Conservation (phyloP, 1,140 invertebrate species). For the Drosophila saltans region DNA sequence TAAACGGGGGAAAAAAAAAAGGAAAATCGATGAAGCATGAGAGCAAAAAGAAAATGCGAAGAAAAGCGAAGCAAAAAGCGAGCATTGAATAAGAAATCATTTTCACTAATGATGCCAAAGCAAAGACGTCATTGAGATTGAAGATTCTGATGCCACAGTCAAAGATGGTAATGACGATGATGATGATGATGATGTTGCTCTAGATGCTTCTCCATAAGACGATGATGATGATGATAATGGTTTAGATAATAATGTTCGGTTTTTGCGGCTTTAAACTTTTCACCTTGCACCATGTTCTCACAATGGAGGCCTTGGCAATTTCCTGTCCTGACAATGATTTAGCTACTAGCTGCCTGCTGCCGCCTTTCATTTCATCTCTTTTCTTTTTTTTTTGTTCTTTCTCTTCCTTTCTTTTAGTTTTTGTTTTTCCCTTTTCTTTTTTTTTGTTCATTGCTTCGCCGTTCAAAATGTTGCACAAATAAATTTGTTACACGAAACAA, state of each 20-base stretch:
- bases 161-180: constrained; percentile 19
- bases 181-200: constrained; percentile 21
- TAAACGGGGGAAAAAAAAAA: constrained; percentile 22
- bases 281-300: constrained; percentile 16
- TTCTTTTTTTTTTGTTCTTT: constrained; percentile 1
- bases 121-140: constrained; percentile 44
- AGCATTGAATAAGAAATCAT: constrained; percentile 65
- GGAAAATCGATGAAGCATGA: constrained; percentile 62
- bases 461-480: constrained; percentile 40
- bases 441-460: not conserved
- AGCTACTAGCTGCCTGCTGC: constrained; percentile 20
- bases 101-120: constrained; percentile 55
- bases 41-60: constrained; percentile 33
- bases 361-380: not conserved
- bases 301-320: constrained; percentile 32
- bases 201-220: not conserved
- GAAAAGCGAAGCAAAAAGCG: constrained; percentile 23
- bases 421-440: not conserved
- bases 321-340: constrained; percentile 47
- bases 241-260: constrained; percentile 18
- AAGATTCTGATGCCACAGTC: constrained; percentile 14
- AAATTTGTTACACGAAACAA: constrained; percentile 68
- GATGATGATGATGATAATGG: constrained; percentile 18
- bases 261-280: constrained; percentile 42
- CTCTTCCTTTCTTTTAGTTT: constrained; percentile 29